These are phyloP conservation scores for Macropus fuliginosus DNA, from an alignment of 2,797 vertebrate species.

Conservation along the genomic window DNA sequence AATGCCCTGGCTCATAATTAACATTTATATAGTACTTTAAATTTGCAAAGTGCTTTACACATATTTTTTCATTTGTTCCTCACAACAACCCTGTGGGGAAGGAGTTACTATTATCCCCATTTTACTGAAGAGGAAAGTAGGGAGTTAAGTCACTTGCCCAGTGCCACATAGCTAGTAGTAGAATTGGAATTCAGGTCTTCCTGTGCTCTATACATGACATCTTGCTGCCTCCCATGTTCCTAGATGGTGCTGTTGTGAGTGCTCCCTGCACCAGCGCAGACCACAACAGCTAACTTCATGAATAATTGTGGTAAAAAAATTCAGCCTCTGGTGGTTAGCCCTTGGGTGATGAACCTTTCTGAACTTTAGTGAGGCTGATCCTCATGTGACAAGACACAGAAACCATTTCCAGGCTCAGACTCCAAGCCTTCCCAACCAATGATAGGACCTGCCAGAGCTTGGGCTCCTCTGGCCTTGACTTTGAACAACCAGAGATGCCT, in stretches of 20 bases:
- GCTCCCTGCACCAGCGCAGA: neutral
- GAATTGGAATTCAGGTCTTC: neutral
- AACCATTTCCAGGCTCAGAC: neutral
- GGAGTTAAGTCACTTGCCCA: neutral
- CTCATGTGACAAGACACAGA: neutral
- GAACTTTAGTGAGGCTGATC: neutral
- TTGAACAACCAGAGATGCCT: neutral
- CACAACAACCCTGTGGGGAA: neutral
- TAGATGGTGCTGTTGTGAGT: neutral
- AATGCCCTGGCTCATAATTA: neutral
- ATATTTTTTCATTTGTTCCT: neutral
- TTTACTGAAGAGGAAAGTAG: too few species aligned
- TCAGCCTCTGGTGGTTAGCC: neutral
- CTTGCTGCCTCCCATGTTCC: neutral
- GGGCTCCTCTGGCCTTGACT: neutral
- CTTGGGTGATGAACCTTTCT: neutral
- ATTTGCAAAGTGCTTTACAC: neutral
- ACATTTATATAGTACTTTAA: neutral
- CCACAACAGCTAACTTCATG: neutral
- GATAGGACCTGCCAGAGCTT: neutral
- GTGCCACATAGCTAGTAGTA: neutral
- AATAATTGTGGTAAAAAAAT: neutral
- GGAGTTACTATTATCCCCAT: neutral
- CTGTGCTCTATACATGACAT: neutral
- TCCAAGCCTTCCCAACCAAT: too few species aligned